Conservation (phyloP, 2,113 vertebrate species). For the Brachionichthys hirsutus region DNA sequence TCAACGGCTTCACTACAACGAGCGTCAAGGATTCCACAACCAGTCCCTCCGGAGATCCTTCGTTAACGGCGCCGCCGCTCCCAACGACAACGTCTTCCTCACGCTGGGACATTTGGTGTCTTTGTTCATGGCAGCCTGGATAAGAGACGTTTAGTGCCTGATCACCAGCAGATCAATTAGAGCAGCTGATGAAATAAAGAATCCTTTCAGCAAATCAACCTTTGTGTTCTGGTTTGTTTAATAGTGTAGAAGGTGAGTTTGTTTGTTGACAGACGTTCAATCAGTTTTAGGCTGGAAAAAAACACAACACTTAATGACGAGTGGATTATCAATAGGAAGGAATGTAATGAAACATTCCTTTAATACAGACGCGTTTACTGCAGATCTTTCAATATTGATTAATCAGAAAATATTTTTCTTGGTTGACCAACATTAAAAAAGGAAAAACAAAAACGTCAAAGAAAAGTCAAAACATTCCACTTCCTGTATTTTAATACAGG, state of each 20-base stretch:
- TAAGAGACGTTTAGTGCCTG: slow-evolving; percentile 34
- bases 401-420: no score
- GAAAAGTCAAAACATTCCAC: no score
- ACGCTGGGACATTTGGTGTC: slow-evolving; percentile 48
- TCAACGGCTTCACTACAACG: slow-evolving; percentile 19
- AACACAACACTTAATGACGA: no score
- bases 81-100: slow-evolving; percentile 15
- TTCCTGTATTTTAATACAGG: no score
- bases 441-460: no score
- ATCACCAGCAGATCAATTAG: not conserved
- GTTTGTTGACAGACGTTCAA: no score
- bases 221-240: not conserved
- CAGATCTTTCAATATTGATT: no score
- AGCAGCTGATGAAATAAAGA: slow-evolving; percentile 35
- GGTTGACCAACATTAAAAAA: no score
- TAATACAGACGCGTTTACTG: no score
- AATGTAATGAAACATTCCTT: no score
- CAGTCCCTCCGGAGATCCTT: slow-evolving; percentile 48
- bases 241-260: not conserved
- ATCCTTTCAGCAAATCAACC: not conserved
- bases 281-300: no score
- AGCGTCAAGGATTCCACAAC: slow-evolving; percentile 41
- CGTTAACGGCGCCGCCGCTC: slow-evolving; percentile 31
- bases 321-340: no score
- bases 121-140: slow-evolving; percentile 57